Percentiles rank a stretch among this genome's conserved stretches.
These are phyloP conservation scores for Microchrysa polita DNA, from an alignment of 2,888 invertebrate species.

Conservation along the genomic window DNA sequence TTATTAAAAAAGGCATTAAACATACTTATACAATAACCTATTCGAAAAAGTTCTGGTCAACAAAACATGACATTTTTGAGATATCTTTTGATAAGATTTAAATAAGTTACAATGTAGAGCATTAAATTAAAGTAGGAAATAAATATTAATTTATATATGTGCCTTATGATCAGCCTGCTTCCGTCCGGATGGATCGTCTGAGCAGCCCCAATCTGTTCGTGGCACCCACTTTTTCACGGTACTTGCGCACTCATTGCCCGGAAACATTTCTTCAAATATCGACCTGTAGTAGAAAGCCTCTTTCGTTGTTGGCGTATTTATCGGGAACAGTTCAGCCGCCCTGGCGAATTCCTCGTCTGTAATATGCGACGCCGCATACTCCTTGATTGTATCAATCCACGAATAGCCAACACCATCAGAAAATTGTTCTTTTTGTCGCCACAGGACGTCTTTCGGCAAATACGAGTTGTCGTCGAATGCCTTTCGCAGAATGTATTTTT, in stretches of 20 bases:
- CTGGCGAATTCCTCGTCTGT: constrained; percentile 68
- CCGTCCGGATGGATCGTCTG: constrained; percentile 63
- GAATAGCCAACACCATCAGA: constrained; percentile 64
- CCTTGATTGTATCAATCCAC: constrained; percentile 63
- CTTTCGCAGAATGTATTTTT: constrained; percentile 85
- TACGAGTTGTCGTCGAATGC: constrained; percentile 79
- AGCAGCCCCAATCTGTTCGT: constrained; percentile 63
- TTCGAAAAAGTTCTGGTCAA: no score
- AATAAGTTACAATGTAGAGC: no score
- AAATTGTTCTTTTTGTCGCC: constrained; percentile 94
- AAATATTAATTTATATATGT: neutral
- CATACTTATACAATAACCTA: no score
- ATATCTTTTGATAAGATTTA: no score
- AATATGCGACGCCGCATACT: constrained; percentile 70
- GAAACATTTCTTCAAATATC: constrained; percentile 62
- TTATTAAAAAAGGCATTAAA: no score
- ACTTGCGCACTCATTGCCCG: constrained; percentile 58
- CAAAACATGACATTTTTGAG: no score
- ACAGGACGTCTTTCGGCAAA: constrained; percentile 85
- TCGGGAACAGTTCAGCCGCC: constrained; percentile 69
- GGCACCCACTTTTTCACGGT: constrained; percentile 63
- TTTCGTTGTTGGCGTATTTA: constrained; percentile 78
- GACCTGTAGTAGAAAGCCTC: constrained; percentile 78
- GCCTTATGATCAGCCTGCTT: constrained; percentile 60
- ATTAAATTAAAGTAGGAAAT: no score